Evolutionary conservation across 2,888 invertebrate genomes (phyloP), one percentile per base, ranked within the genome.

Genomic region (Tetanocera ferruginea): DNA sequence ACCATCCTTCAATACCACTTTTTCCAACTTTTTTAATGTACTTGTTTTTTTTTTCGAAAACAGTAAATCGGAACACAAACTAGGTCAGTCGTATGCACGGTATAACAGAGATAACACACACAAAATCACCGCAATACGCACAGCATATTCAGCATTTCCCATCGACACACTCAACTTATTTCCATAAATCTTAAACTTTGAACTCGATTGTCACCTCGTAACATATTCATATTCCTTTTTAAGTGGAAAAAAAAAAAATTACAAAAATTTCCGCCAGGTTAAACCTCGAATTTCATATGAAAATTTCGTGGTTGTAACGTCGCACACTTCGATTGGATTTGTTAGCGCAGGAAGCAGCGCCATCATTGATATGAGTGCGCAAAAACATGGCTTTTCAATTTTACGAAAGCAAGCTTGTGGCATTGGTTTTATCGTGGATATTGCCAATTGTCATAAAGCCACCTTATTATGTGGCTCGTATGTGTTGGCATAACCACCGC

Each of bases 251-350:
- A 34, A 55, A 49, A 31, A 70, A 23, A 62, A 62, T 62, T 43
- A 34, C 66, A 72, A 60, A n/a, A 72, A 76, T 79, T 77, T 79
- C 76, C 79, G 76, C 70, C 75, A 79, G 77, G 75, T 79, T 79
- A 76, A 79, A 77, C 79, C 77, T 75, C 71, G 69, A 75, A 34
- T 67, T 71, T 74, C 79, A 71, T 57, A 70, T 71, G 75, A 75
- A 77, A 71, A 51, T 71, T 75, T 69, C 64, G 64, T 75, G 14
- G 60, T 72, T 67, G 14, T 69, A 69, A 43, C 74, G 60, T 70
- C 51, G 25, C 69, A 43, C 70, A 31, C 31, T 51, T 69, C 71
- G 52, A 49, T 69, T 19, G 57, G 69, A 60, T 25, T 64, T 31
- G 64, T 64, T 64, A 31, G 28, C 64, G 17, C 69, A 31, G 17